Evolutionary conservation across 2,113 vertebrate species (phyloP).

Genomic region (Bos javanicus): DNA sequence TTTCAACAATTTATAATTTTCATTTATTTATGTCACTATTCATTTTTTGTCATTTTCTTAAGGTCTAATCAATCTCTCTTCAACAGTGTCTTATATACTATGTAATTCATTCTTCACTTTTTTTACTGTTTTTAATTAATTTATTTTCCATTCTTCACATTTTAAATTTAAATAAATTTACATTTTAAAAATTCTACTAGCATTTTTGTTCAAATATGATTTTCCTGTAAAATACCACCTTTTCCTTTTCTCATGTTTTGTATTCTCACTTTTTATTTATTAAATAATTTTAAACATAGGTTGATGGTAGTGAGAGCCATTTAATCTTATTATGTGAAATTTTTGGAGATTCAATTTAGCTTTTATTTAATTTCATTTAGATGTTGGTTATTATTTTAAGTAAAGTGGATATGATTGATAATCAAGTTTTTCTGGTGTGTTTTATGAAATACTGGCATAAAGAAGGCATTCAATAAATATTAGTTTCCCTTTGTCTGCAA

Average conservation of each 20-base stretch:
- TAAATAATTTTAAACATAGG: not conserved
- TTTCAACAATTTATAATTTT: not conserved
- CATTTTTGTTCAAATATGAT: not conserved
- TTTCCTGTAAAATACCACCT: not conserved
- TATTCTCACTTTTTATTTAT: not conserved
- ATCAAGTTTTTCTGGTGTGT: not conserved
- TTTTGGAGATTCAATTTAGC: not conserved
- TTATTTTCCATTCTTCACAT: not conserved
- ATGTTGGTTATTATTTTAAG: not conserved
- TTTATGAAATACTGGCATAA: not conserved
- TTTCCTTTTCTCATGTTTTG: not conserved
- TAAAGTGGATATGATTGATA: not conserved
- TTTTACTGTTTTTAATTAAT: not conserved
- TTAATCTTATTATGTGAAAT: not conserved
- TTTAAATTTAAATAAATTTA: not conserved
- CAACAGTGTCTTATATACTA: not conserved
- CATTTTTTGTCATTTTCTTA: not conserved
- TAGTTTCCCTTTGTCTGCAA: not conserved
- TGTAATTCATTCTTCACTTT: not conserved
- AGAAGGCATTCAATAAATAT: not conserved
- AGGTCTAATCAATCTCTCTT: not conserved
- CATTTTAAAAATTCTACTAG: not conserved
- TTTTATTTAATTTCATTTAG: not conserved
- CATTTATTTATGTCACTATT: not conserved
- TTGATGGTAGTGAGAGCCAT: not conserved